Conservation (phyloP, 2,888 invertebrate species). For the Glyphotaelius pellucidus region DNA sequence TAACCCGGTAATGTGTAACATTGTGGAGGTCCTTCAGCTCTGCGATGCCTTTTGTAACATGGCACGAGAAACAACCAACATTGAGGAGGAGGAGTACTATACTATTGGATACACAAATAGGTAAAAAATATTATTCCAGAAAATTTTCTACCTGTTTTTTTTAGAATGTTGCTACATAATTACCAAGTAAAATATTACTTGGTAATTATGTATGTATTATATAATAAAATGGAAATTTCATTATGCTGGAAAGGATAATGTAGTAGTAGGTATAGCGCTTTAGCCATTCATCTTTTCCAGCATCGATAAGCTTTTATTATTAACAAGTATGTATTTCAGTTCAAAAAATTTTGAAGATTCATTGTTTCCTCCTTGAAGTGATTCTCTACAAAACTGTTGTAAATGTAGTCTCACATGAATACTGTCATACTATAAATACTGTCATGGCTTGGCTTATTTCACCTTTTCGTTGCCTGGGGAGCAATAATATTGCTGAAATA, state of each 20-base stretch:
- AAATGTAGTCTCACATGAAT: no score
- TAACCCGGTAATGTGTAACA: conserved; percentile 77
- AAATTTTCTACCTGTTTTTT: not conserved
- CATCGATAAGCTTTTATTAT: not conserved
- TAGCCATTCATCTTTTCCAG: no score
- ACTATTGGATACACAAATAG: conserved; percentile 74
- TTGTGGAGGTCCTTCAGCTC: conserved; percentile 79
- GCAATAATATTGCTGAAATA: no score
- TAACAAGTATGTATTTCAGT: not conserved
- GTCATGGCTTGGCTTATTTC: no score
- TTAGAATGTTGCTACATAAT: not conserved
- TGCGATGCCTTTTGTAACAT: conserved; percentile 81
- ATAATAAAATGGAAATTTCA: not conserved
- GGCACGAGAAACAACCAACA: conserved; percentile 73
- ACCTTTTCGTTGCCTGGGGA: no score
- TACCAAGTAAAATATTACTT: no score
- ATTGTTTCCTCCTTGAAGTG: no score
- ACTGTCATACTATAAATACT: no score
- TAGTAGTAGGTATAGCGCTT: no score
- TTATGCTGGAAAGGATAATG: no score
- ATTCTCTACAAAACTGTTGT: no score
- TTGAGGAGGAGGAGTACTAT: conserved; percentile 73
- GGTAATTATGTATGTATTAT: no score
- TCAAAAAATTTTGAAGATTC: not conserved
- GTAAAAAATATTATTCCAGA: conserved; percentile 67